phyloP scores from a whole-genome alignment of 35 echinoderm and acorn worm species.

The Ophiothrix spiculata region DNA sequence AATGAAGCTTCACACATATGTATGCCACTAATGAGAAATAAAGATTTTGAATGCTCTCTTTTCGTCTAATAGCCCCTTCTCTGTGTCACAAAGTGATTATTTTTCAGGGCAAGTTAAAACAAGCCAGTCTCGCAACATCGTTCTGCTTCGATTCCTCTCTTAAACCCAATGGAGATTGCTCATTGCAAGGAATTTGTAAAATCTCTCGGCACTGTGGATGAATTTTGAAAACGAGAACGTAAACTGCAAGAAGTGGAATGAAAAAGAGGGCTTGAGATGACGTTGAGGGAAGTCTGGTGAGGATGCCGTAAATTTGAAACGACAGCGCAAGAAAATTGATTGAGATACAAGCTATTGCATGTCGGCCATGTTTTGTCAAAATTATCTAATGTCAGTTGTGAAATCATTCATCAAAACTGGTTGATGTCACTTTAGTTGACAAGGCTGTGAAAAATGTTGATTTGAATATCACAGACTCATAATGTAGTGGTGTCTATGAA shows the following conservation, averaged over 20 bases:
- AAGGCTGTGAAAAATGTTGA: neutral
- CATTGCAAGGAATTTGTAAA: neutral
- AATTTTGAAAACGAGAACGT: neutral
- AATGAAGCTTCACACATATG: neutral
- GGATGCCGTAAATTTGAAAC: neutral
- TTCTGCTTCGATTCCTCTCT: neutral
- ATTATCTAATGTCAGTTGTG: neutral
- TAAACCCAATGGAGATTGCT: neutral
- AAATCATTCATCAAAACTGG: neutral
- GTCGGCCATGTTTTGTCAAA: conserved; percentile 1
- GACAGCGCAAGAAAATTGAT: conserved; percentile 6
- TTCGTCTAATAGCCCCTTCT: too few species aligned
- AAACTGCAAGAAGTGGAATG: neutral
- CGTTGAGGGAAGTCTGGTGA: neutral
- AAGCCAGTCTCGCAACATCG: neutral
- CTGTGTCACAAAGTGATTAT: neutral
- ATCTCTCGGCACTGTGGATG: neutral
- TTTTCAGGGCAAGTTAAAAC: conserved; percentile 7
- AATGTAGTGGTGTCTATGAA: too few species aligned
- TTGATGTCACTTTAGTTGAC: neutral
- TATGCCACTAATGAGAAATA: conserved; percentile 4
- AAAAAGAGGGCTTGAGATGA: neutral
- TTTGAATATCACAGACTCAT: neutral
- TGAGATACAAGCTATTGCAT: neutral
- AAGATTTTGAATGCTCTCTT: neutral